Conservation (phyloP, 1,140 invertebrate species). For the Pseudomyrmex cubaensis region DNA sequence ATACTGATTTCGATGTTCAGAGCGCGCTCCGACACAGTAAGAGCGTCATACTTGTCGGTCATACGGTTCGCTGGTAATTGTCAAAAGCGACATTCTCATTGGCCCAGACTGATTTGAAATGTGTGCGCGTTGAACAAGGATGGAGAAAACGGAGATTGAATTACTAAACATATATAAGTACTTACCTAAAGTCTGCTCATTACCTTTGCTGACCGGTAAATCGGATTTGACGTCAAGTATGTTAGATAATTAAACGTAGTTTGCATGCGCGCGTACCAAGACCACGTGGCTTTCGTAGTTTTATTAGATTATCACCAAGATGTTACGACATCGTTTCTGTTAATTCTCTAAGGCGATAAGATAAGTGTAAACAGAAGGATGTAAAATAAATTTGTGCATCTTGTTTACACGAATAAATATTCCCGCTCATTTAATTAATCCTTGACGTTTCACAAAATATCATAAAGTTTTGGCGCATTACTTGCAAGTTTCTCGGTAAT, state of each 20-base stretch:
- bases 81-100: constrained; percentile 15
- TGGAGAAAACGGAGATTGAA: constrained; percentile 19
- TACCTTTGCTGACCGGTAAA: constrained; percentile 14
- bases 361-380: background rate
- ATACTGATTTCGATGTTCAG: constrained; percentile 49
- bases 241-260: constrained; percentile 29
- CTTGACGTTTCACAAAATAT: background rate
- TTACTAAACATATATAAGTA: constrained; percentile 39
- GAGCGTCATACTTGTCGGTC: background rate
- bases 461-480: background rate
- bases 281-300: background rate
- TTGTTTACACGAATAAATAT: background rate
- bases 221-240: constrained; percentile 22
- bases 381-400: background rate
- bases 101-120: constrained; percentile 16
- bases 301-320: background rate
- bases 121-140: background rate
- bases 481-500: background rate
- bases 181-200: constrained; percentile 23
- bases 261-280: background rate
- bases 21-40: background rate
- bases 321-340: background rate
- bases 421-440: background rate
- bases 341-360: background rate
- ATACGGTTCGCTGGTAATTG: constrained; percentile 39